phyloP scores from a whole-genome alignment of 2,888 invertebrate genomes.

The Blastobasis lacticolella region DNA sequence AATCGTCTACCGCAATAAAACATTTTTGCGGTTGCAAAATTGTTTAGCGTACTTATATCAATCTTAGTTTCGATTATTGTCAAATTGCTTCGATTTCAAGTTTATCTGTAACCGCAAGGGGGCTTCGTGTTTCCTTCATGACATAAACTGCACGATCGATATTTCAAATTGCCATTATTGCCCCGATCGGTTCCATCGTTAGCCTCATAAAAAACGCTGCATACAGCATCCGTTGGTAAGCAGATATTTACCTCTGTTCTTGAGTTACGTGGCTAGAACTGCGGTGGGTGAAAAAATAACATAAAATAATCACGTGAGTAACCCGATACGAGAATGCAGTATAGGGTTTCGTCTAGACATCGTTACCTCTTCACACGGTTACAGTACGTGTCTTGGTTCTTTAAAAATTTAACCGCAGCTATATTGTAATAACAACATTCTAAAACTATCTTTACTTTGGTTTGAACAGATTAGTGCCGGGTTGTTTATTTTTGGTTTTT shows the following conservation, averaged over 20 bases:
- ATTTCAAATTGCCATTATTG: background rate
- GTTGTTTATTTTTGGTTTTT: conserved; percentile 5
- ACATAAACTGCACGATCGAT: background rate
- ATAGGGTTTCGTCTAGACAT: conserved; percentile 58
- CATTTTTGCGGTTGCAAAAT: conserved; percentile 21
- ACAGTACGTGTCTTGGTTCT: conserved; percentile 5
- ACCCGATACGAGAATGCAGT: conserved; percentile 47
- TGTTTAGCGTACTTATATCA: too few species aligned
- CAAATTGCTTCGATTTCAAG: too few species aligned
- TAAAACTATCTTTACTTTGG: too few species aligned
- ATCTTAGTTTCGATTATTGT: too few species aligned
- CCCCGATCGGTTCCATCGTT: conserved; percentile 39
- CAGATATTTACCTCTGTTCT: conserved; percentile 40
- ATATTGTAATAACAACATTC: background rate
- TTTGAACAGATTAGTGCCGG: background rate
- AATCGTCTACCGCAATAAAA: conserved; percentile 18
- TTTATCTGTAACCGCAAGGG: too few species aligned
- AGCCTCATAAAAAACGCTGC: conserved; percentile 42
- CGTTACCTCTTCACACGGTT: conserved; percentile 42
- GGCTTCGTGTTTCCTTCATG: background rate
- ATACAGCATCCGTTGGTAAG: conserved; percentile 49
- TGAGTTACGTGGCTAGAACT: conserved; percentile 51
- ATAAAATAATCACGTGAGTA: conserved; percentile 36
- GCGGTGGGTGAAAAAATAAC: conserved; percentile 46
- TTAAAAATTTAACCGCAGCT: background rate